Conservation (phyloP, 2,797 vertebrate genomes). For the Tapera naevia region DNA sequence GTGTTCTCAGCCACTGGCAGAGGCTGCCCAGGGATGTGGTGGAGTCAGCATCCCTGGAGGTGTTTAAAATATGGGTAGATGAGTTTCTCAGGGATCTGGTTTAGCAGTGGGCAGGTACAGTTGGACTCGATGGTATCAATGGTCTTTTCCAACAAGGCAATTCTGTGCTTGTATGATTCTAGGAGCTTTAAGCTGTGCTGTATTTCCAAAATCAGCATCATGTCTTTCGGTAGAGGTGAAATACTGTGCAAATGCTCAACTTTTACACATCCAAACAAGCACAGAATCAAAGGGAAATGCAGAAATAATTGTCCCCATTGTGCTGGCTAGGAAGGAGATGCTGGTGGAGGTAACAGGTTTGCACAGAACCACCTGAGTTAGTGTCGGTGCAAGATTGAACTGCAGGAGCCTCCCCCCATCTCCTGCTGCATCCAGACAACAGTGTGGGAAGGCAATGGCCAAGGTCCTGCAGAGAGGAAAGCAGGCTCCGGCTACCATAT, state of each 20-base stretch:
- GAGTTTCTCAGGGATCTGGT: no score
- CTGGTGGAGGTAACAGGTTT: accelerated
- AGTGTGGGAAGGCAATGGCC: accelerated
- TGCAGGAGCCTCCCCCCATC: accelerated
- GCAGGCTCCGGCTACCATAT: not conserved
- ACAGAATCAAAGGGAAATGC: not conserved
- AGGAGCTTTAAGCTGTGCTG: not conserved
- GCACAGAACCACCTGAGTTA: accelerated
- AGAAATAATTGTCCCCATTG: not conserved
- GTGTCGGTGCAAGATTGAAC: not conserved
- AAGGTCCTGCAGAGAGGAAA: accelerated
- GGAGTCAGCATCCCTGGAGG: no score
- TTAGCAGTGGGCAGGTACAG: no score
- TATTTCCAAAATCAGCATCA: not conserved
- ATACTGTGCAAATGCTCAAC: accelerated
- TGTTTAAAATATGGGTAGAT: no score
- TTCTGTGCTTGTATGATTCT: no score
- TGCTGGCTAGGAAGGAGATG: no score
- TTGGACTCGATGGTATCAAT: no score
- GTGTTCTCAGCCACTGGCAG: no score
- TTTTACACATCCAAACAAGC: accelerated
- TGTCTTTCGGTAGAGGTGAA: not conserved
- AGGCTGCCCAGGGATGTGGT: no score
- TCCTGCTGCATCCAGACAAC: accelerated
- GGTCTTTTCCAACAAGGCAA: no score